Evolutionary conservation across 2,888 invertebrate species (phyloP).

Genomic region (Selenia dentaria): DNA sequence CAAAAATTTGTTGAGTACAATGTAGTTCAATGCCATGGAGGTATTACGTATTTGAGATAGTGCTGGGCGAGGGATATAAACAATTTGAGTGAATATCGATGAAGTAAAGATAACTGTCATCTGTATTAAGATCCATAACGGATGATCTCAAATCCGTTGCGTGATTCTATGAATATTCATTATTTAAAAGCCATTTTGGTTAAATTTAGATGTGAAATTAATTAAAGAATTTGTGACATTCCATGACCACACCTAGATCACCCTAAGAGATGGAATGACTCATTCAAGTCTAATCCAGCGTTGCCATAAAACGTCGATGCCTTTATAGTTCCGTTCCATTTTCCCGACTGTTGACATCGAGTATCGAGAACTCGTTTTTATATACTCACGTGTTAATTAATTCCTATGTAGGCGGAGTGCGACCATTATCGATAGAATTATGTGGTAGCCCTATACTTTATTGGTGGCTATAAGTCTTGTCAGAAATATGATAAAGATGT

Average conservation of each 20-base stretch:
- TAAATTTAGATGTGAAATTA: conserved; percentile 29
- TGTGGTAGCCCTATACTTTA: conserved; percentile 78
- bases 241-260: conserved; percentile 55
- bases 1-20: conserved; percentile 47
- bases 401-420: conserved; percentile 75
- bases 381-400: conserved; percentile 79
- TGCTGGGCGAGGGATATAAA: conserved; percentile 42
- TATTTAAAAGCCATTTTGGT: no score
- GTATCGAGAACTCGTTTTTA: conserved; percentile 69
- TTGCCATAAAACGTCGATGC: conserved; percentile 63
- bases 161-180: conserved; percentile 1
- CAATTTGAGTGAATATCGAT: conserved; percentile 36
- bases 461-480: conserved; percentile 64
- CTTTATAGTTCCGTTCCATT: conserved; percentile 71
- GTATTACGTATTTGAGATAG: conserved; percentile 48
- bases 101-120: no score
- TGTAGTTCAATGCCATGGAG: conserved; percentile 40
- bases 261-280: conserved; percentile 63
- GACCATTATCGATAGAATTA: conserved; percentile 76
- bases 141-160: no score
- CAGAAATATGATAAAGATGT: conserved; percentile 67
- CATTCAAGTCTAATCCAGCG: conserved; percentile 67
- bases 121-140: no score
- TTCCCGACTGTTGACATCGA: conserved; percentile 69
- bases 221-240: conserved; percentile 44